A percentile compares a stretch with the other conserved stretches of the same genome.
Conservation (phyloP, 2,113 vertebrate genomes). For the Arothron firmamentum region DNA sequence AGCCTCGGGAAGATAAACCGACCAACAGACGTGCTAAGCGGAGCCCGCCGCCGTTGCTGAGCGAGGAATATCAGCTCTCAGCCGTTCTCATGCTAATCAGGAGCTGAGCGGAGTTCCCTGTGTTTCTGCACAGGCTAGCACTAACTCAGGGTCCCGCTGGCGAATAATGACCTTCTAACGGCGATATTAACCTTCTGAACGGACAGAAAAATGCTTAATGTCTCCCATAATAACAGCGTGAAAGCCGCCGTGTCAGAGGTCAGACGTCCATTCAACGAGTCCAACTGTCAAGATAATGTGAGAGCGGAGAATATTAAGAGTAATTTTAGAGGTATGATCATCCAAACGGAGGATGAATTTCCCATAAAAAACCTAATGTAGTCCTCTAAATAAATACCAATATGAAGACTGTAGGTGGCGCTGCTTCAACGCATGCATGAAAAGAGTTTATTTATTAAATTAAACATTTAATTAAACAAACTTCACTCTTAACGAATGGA, state of each 20-base stretch:
- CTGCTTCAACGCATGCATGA: too few species aligned
- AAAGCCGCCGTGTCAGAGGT: slow-evolving; percentile 47
- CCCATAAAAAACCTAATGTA: too few species aligned
- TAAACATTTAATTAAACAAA: too few species aligned
- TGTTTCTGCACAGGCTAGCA: slow-evolving; percentile 27
- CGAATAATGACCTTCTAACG: slow-evolving; percentile 62
- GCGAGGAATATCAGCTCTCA: slow-evolving; percentile 45
- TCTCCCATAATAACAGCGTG: slow-evolving; percentile 51
- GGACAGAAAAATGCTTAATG: slow-evolving; percentile 49
- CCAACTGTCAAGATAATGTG: slow-evolving; percentile 33
- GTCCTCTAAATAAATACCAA: too few species aligned
- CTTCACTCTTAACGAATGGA: too few species aligned
- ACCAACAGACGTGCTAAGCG: slow-evolving; percentile 24
- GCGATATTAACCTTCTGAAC: slow-evolving; percentile 63
- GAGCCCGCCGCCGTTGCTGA: background rate
- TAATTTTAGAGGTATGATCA: background rate
- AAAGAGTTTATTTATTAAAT: too few species aligned
- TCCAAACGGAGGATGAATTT: too few species aligned
- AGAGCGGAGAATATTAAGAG: background rate
- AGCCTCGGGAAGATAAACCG: background rate
- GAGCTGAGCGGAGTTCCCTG: slow-evolving; percentile 33
- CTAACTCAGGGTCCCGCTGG: slow-evolving; percentile 32
- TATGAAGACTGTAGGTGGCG: too few species aligned
- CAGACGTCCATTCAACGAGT: slow-evolving; percentile 36
- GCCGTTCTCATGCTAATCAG: slow-evolving; percentile 48